These are phyloP conservation scores for Dicrostonyx torquatus DNA, from an alignment of 2,797 vertebrate genomes.

Conservation along the genomic window DNA sequence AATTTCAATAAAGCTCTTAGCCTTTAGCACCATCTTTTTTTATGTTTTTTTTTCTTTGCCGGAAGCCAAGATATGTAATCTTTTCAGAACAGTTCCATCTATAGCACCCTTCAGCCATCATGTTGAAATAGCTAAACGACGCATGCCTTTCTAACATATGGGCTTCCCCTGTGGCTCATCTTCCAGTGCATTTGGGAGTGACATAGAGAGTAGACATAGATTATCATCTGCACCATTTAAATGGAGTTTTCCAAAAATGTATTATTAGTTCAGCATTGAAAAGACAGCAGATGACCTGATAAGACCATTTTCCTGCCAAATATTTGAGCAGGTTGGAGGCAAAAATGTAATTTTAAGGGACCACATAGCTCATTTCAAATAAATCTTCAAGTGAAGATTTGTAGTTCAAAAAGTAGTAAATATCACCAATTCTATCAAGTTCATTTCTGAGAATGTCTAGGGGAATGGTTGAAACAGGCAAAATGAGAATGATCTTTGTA, in stretches of 20 bases:
- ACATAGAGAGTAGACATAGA: slow-evolving; percentile 58
- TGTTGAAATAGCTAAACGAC: slow-evolving; percentile 77
- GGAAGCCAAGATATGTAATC: slow-evolving; percentile 79
- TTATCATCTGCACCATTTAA: slow-evolving; percentile 70
- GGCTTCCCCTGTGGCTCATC: slow-evolving; percentile 73
- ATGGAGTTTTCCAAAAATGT: slow-evolving; percentile 64
- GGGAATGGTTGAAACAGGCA: slow-evolving; percentile 44
- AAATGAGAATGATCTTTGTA: slow-evolving; percentile 47
- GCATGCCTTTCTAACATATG: slow-evolving; percentile 73
- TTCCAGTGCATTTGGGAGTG: slow-evolving; percentile 56
- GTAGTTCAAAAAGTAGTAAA: slow-evolving; percentile 63
- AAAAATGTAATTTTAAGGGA: slow-evolving; percentile 50
- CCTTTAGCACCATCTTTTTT: slow-evolving; percentile 75
- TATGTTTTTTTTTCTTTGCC: slow-evolving; percentile 48
- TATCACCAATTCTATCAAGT: slow-evolving; percentile 60
- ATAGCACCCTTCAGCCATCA: slow-evolving; percentile 73
- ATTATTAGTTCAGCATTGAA: slow-evolving; percentile 59
- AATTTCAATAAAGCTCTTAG: slow-evolving; percentile 86
- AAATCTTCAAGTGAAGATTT: slow-evolving; percentile 62
- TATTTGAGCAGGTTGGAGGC: slow-evolving; percentile 63
- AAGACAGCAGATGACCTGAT: slow-evolving; percentile 57
- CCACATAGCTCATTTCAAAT: slow-evolving; percentile 44
- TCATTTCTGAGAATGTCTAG: slow-evolving; percentile 26
- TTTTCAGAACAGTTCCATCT: slow-evolving; percentile 78
- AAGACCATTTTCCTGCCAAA: slow-evolving; percentile 69